Base-by-base conservation (phyloP, 2,113 vertebrate species). In the Phalacrocorax aristotelis region DNA sequence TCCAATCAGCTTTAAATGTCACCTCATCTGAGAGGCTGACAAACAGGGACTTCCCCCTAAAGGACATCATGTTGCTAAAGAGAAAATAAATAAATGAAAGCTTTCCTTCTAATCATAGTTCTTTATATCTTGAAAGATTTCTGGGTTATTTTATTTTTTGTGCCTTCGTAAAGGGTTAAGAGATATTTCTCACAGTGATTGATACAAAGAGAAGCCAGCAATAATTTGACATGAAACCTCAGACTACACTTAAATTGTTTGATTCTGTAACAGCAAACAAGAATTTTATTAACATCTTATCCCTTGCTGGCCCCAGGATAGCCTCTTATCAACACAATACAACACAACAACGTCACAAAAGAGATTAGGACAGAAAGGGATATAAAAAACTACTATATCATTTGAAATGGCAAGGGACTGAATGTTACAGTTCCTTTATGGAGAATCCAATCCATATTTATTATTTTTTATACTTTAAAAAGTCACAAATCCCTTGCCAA, bases 251-350 rank as follows among this genome's bases (percentile, higher is more conserved):
- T 94, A 94, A 94, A 90, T 87, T 95, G 91, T 93, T 97, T 95
- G 91, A 94, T 89, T 91, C 87, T 95, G 81, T 95, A 97, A 95
- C 52, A 80, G 81, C 93, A 96, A 96, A 97, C 94, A 96, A 95
- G 91, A 91, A 87, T 97, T 97, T 97, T 96, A 97, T 95, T 97
- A 97, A 93, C 77, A 95, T 97, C 84, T 97, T 95, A 96, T 96
- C 91, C 96, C 54, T 93, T 93, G 70, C 84, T 93, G 89, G 74
- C 96, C 91, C 81, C 93, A 91, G 94, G 94, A 97, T 95, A 97
- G 87, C 81, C 96, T 94, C 94, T 97, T 96, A 95, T 94, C 94
- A 95, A 95, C 89, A 95, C 87, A 96, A 94, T 95, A 77, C 89
- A 97, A 96, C 83, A 93, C 78, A 96, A 94, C 95, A 91, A 87